A percentile compares a stretch with the other conserved stretches of the same genome.
Evolutionary conservation across 2,888 invertebrate genomes (phyloP).

Genomic region (Cinara cedri): DNA sequence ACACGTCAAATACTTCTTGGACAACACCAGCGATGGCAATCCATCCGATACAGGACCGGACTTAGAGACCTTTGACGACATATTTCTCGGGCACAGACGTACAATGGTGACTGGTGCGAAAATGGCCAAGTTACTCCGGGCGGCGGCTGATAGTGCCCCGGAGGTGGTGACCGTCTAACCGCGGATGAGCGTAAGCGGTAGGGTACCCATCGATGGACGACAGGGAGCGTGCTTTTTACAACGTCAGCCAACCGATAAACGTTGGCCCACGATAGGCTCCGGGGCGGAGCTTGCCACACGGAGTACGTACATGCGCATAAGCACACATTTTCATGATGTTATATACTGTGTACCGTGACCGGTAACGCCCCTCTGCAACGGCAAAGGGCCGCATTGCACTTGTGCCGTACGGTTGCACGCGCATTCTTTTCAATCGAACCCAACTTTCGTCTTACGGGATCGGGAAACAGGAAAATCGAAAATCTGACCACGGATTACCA

Average conservation of each 20-base stretch:
- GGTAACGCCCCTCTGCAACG: too few relatives aligned
- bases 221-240: conserved; percentile 14
- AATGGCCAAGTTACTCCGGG: neutral
- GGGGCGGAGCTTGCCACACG: conserved; percentile 40
- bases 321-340: neutral
- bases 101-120: conserved; percentile 16
- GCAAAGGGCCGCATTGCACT: too few relatives aligned
- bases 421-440: too few relatives aligned
- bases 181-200: neutral
- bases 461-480: too few relatives aligned
- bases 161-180: neutral
- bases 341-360: too few relatives aligned
- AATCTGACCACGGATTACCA: too few relatives aligned
- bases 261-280: neutral
- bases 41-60: conserved; percentile 42
- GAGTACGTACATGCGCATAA: neutral
- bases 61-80: conserved; percentile 44
- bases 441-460: too few relatives aligned
- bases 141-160: neutral
- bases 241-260: conserved; percentile 34
- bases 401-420: too few relatives aligned
- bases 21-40: conserved; percentile 50
- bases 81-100: neutral
- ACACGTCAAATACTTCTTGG: conserved; percentile 39
- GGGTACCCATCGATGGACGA: conserved; percentile 28